Evolutionary conservation across 2,113 vertebrate genomes (phyloP).

Genomic region (Xyrauchen texanus): DNA sequence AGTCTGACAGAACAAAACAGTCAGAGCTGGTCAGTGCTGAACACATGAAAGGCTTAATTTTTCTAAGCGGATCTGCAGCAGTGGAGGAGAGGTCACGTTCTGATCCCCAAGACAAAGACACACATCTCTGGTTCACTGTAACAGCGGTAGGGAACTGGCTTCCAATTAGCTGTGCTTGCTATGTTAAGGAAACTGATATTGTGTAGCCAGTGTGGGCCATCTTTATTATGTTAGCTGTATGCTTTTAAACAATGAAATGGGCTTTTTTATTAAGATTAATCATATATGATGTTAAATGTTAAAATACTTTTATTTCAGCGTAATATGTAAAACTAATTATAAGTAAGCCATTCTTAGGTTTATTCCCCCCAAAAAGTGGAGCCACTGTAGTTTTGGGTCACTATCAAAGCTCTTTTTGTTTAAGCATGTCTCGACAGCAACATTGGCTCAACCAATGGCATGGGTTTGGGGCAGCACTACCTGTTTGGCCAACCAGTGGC

Average conservation of each 20-base stretch:
- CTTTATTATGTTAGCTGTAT: constrained; percentile 1
- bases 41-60: constrained; percentile 55
- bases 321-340: too few relatives aligned
- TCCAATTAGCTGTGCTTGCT: constrained; percentile 15
- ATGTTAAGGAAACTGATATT: constrained; percentile 7
- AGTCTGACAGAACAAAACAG: constrained; percentile 27
- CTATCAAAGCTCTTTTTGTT: too few relatives aligned
- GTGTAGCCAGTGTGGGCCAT: neutral
- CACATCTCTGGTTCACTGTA: constrained; percentile 55
- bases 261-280: too few relatives aligned
- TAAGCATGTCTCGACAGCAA: too few relatives aligned
- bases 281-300: too few relatives aligned
- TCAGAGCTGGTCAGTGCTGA: constrained; percentile 38
- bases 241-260: neutral
- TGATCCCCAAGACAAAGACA: constrained; percentile 41
- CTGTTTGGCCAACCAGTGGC: too few relatives aligned
- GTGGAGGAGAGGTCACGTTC: constrained; percentile 14
- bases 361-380: too few relatives aligned
- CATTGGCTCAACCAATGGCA: too few relatives aligned
- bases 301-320: too few relatives aligned
- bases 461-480: too few relatives aligned
- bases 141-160: constrained; percentile 48
- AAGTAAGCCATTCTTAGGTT: too few relatives aligned
- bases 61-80: constrained; percentile 51
- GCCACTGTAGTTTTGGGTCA: too few relatives aligned